These are phyloP conservation scores for Ormyrus rosae DNA, from an alignment of 2,888 invertebrate genomes.

Conservation along the genomic window DNA sequence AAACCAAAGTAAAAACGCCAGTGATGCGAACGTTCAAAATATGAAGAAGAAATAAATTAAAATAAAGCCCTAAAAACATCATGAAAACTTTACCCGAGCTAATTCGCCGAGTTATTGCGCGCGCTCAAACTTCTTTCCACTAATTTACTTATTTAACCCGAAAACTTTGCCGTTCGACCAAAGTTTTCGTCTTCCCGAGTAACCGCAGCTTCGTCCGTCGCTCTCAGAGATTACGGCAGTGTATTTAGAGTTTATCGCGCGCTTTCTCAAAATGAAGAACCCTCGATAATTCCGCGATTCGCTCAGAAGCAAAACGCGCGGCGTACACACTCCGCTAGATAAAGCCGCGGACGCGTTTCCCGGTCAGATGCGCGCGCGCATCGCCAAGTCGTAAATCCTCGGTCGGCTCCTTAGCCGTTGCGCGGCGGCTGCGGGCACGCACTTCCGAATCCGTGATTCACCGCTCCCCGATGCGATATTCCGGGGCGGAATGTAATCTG, in stretches of 20 bases:
- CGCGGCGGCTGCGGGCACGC: too few species aligned
- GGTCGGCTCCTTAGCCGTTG: too few species aligned
- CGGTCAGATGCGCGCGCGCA: neutral
- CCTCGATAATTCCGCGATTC: conserved; percentile 4
- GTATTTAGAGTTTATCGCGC: neutral
- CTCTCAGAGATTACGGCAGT: neutral
- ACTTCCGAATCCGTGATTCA: too few species aligned
- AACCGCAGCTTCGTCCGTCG: neutral
- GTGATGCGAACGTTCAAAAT: too few species aligned
- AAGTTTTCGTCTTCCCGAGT: neutral
- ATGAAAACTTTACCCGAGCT: neutral
- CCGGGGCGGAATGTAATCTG: too few species aligned
- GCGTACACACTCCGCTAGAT: neutral
- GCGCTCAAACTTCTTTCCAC: neutral
- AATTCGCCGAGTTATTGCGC: neutral
- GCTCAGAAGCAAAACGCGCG: neutral
- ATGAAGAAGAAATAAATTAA: too few species aligned
- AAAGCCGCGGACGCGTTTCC: neutral
- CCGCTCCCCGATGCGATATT: too few species aligned
- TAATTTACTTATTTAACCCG: neutral
- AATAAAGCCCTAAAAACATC: too few species aligned
- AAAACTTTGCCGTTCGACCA: neutral
- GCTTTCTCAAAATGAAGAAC: neutral
- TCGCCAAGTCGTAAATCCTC: too few species aligned
- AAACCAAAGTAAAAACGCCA: too few species aligned